Conservation (phyloP, 2,888 invertebrate genomes). For the Apotomis capreana region DNA sequence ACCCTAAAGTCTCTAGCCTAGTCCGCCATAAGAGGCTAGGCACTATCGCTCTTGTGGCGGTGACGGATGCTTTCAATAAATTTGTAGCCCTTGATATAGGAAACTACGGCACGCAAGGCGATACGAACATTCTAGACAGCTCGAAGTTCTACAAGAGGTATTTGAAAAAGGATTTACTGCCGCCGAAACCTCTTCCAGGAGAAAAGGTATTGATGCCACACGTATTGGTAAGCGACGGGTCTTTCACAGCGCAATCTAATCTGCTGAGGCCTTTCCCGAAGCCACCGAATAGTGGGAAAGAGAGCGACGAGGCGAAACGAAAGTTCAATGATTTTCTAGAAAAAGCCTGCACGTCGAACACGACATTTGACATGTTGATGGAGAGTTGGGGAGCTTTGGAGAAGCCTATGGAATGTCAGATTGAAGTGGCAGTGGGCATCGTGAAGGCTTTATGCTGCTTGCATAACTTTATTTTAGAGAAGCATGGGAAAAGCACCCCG, state of each 20-base stretch:
- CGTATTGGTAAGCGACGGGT: neutral
- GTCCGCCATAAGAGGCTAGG: conserved; percentile 4
- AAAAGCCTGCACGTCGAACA: neutral
- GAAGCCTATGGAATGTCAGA: neutral
- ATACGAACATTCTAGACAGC: conserved; percentile 2
- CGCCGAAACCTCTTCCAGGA: conserved; percentile 3
- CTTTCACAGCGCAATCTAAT: neutral
- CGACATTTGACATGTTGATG: conserved; percentile 14
- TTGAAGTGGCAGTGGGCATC: neutral
- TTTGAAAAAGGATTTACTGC: neutral
- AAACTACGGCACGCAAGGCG: conserved; percentile 7
- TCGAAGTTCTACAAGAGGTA: conserved; percentile 15
- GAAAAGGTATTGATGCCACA: neutral
- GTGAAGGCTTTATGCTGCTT: conserved; percentile 26
- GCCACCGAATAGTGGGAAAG: neutral
- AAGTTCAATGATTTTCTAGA: conserved; percentile 9
- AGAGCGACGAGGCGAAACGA: neutral
- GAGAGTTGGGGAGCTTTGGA: conserved; percentile 7
- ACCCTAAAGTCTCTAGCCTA: neutral
- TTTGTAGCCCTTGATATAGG: conserved; percentile 18
- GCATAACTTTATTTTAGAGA: conserved; percentile 20
- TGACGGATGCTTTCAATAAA: conserved; percentile 21
- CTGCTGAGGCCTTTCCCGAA: conserved; percentile 11
- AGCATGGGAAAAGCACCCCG: neutral
- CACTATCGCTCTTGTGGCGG: neutral